These are phyloP conservation scores for Enteromius trimaculatus DNA, from an alignment of 2,797 vertebrate species.

Conservation along the genomic window DNA sequence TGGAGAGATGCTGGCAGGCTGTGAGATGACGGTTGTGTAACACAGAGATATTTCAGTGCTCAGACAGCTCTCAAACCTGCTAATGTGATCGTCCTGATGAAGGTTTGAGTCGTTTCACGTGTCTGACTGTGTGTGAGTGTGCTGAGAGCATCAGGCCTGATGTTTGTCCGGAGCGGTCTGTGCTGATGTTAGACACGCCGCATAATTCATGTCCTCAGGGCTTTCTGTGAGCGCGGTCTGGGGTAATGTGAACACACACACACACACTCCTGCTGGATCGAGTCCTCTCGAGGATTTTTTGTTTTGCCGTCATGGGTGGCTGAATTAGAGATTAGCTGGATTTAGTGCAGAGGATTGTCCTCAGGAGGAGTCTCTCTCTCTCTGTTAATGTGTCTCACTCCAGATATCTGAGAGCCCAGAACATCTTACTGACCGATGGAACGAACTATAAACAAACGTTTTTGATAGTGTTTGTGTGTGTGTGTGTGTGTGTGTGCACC, in stretches of 20 bases:
- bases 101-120: not conserved
- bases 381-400: too few species aligned
- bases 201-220: slow-evolving; percentile 23
- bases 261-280: slow-evolving; percentile 27
- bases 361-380: not conserved
- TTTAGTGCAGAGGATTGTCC: slow-evolving; percentile 7
- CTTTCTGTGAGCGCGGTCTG: not conserved
- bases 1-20: not conserved
- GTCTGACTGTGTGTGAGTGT: slow-evolving; percentile 11
- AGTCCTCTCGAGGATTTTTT: slow-evolving; percentile 7
- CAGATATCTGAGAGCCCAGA: too few species aligned
- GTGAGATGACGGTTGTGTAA: slow-evolving; percentile 22
- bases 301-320: slow-evolving; percentile 26
- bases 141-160: not conserved
- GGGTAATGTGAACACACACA: slow-evolving; percentile 5
- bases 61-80: slow-evolving; percentile 38
- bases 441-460: too few species aligned
- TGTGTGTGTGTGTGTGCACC: too few species aligned
- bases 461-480: too few species aligned
- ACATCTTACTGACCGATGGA: too few species aligned
- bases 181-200: slow-evolving; percentile 12
- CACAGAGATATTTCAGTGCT: not conserved
- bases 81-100: slow-evolving; percentile 39
- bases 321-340: slow-evolving; percentile 17
- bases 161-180: not conserved